phyloP scores from a whole-genome alignment of 2,113 vertebrate genomes.

The Junco hyemalis region DNA sequence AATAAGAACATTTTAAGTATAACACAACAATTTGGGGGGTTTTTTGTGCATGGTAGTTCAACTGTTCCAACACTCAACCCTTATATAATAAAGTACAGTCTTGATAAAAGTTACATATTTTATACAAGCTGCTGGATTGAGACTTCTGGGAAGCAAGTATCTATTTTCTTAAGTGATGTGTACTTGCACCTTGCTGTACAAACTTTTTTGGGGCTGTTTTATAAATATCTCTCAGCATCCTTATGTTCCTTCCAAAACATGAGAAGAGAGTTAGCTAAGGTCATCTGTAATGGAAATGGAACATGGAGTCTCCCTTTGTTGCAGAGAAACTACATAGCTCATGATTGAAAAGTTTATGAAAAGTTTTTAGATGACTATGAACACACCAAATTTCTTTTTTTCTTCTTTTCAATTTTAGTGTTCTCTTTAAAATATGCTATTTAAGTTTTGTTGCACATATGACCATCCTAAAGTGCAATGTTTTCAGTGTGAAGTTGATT shows the following conservation, averaged over 20 bases:
- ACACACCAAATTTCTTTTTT: neutral
- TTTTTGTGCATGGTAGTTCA: neutral
- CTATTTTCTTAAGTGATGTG: neutral
- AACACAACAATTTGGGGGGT: neutral
- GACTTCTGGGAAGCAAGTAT: neutral
- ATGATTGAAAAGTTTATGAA: neutral
- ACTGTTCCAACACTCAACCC: neutral
- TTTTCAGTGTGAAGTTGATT: neutral
- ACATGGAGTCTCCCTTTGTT: no score
- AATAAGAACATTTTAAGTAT: neutral
- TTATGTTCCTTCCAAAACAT: neutral
- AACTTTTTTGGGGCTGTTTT: neutral
- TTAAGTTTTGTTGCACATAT: neutral
- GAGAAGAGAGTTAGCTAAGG: neutral
- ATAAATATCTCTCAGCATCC: neutral
- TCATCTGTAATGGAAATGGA: neutral
- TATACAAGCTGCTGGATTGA: neutral
- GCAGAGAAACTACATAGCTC: neutral
- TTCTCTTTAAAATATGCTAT: neutral
- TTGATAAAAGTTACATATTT: neutral
- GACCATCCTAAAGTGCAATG: neutral
- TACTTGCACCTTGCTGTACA: neutral
- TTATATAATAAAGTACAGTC: neutral
- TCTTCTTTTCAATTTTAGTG: neutral
- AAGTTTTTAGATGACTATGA: neutral